These are phyloP conservation scores for Scaptomyza flava DNA, from an alignment of 2,888 invertebrate species.

Conservation along the genomic window DNA sequence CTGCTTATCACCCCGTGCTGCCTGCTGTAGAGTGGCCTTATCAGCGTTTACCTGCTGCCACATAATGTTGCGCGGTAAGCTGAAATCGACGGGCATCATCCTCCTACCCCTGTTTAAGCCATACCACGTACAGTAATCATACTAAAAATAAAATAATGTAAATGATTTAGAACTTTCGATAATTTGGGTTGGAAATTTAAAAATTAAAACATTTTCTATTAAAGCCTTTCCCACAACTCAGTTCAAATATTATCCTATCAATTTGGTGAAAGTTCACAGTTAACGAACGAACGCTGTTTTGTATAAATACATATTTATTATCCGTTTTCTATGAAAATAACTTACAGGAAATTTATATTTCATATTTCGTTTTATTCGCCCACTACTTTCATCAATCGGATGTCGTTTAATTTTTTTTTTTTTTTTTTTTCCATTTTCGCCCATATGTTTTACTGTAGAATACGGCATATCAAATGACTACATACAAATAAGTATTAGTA, in stretches of 20 bases:
- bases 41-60: constrained; percentile 60
- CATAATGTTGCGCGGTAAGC: constrained; percentile 60
- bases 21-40: constrained; percentile 36
- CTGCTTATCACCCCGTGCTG: constrained; percentile 57
- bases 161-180: neutral
- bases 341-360: constrained; percentile 62
- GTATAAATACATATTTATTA: constrained; percentile 11
- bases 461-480: constrained; percentile 23
- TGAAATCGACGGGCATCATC: constrained; percentile 22
- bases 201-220: neutral
- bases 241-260: too few species aligned
- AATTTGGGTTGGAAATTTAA: too few species aligned
- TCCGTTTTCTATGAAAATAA: constrained; percentile 35
- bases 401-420: constrained; percentile 11
- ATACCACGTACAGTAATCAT: neutral
- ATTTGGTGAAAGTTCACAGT: neutral
- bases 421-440: constrained; percentile 20
- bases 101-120: constrained; percentile 8
- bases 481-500: neutral
- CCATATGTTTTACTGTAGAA: constrained; percentile 57
- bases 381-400: constrained; percentile 53
- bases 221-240: neutral
- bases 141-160: too few species aligned
- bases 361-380: constrained; percentile 61
- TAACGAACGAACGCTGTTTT: neutral